These are phyloP conservation scores for Tipula confusa DNA, from an alignment of 2,888 invertebrate genomes.

Conservation along the genomic window DNA sequence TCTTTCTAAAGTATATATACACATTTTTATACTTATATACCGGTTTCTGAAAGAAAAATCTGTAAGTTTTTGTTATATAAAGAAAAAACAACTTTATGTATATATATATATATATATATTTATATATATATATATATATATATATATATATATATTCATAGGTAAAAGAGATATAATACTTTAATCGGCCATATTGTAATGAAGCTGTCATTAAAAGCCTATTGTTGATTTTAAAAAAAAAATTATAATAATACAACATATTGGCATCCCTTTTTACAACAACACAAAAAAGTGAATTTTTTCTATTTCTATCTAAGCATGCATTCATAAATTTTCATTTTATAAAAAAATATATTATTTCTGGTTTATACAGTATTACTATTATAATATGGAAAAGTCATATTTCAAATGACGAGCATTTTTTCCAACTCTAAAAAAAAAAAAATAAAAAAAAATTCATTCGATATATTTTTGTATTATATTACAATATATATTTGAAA, in stretches of 20 bases:
- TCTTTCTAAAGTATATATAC: too few relatives aligned
- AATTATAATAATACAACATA: background rate
- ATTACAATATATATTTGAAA: too few relatives aligned
- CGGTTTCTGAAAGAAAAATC: background rate
- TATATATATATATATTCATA: background rate
- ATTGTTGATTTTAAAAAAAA: background rate
- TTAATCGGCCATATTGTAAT: constrained; percentile 25
- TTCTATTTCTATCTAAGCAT: background rate
- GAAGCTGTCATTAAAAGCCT: background rate
- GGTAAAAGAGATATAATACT: background rate
- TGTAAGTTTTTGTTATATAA: background rate
- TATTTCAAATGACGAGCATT: constrained; percentile 31
- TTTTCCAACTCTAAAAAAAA: constrained; percentile 21
- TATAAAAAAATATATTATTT: background rate
- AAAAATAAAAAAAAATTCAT: too few relatives aligned
- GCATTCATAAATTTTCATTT: constrained; percentile 25
- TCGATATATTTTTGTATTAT: constrained; percentile 5
- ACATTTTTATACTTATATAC: background rate
- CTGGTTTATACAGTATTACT: background rate
- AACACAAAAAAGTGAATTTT: background rate
- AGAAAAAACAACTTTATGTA: too few relatives aligned
- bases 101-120: background rate
- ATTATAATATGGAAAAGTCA: constrained; percentile 29
- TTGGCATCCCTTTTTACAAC: constrained; percentile 8
- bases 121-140: background rate